Evolutionary conservation across 2,113 vertebrate genomes (phyloP), one percentile per base, ranked within the genome.

Genomic region (Odocoileus hemionus): DNA sequence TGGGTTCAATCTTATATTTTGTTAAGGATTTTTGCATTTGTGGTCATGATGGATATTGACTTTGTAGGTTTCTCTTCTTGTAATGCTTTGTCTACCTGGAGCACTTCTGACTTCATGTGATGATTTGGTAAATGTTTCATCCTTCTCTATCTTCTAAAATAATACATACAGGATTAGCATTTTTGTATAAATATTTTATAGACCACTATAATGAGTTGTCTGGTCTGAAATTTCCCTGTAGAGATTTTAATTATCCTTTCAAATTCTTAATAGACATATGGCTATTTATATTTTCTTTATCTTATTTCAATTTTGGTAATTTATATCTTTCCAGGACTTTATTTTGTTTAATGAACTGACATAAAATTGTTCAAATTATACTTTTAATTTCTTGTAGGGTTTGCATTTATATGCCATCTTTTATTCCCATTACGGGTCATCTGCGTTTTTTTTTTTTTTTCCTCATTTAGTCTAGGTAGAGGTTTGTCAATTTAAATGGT

Each of bases 291-390:
- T 39, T 95, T 80, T 87, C 36, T 55, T 2, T 58, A 43, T 50
- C 7, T 82, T 86, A 16, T 86, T 96, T 96, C 47, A 64, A 30
- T 54, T 92, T 89, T 83, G 52, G 9, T 86, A 84, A 74, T 82
- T 82, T 93, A 7, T 93, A 7, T 47, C 90, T 89, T 94, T 70
- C 36, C 55, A n/a, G 17, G 21, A 50, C 16, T 33, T 92, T 10
- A 47, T 89, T 86, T 88, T 88, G 25, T 76, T 26, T 78, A 54
- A 55, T 78, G 45, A 55, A 26, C 17, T 17, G n/a, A 26, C 6
- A 55, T 39, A 82, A 89, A 82, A 1, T 26, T 95, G 16, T 83
- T 33, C 25, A 89, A 55, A 89, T 28, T 79, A 25, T 58, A 33
- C 17, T 45, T 67, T 36, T 26, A 28, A 28, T 84, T 25, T 86